Base-by-base conservation (phyloP, 2,113 vertebrate species). In the Strix uralensis region DNA sequence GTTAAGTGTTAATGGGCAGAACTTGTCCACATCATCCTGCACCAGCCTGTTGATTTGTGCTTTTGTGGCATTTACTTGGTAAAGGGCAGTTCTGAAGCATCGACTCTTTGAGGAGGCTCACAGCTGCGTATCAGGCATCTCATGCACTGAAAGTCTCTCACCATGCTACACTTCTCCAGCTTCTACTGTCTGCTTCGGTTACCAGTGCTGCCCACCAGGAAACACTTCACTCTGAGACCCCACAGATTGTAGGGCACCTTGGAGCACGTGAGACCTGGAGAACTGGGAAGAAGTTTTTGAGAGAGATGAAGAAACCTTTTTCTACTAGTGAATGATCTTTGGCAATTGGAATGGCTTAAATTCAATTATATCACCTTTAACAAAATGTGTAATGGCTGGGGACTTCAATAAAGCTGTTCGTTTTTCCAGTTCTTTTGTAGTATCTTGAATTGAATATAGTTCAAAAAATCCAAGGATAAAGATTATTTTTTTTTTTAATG, bases 31-130 rank as follows among this genome's bases (percentile, higher is more conserved):
- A 5, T 49, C 40, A 51, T 90, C 70, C 46, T 86, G 26, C 90
- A 71, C 55, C 90, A 92, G 34, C 52, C 61, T 74, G 80, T 94
- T 93, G 88, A 92, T 93, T 94, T 96, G 69, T 95, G 80, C 82
- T 95, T 93, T 84, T 96, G 88, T 96, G 95, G 88, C 79, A 52
- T 97, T 97, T 92, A 21, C 96, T 96, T 96, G 88, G 92, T 77
- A 73, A 94, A 87, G 96, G 88, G 86, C 86, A 90, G 69, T 81
- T 93, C 80, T 79, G 94, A 93, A 92, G 57, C 88, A 52, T 46
- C 75, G 52, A 36, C 80, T 67, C 75, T 92, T 73, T 94, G 90
- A 94, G 88, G 80, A 94, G 77, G 79, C 88, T 74, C 73, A 32
- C 72, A 72, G 91, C 86, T 92, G 75, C 15, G 7, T 93, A 6